Conservation (phyloP, 2,113 vertebrate genomes). For the Grammomys surdaster region DNA sequence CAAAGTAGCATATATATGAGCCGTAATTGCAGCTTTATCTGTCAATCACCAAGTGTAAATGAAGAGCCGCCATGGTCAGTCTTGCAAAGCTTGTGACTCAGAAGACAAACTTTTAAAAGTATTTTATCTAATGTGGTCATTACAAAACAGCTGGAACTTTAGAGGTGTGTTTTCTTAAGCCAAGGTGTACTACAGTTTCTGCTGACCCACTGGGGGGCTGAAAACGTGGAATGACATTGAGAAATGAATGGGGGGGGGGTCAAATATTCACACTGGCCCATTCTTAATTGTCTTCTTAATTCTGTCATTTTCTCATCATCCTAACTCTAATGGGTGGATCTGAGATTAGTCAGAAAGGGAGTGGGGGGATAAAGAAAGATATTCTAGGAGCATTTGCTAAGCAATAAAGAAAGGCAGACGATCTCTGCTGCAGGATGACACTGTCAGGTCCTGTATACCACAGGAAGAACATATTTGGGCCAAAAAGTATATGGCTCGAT, state of each 20-base stretch:
- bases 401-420: neutral
- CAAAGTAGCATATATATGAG: too few relatives aligned
- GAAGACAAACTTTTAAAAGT: constrained; percentile 1
- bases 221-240: neutral
- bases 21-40: neutral
- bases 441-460: neutral
- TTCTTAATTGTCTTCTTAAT: neutral
- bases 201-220: neutral
- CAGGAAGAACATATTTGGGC: neutral
- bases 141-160: constrained; percentile 43
- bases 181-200: neutral
- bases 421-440: neutral
- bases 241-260: neutral
- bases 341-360: neutral
- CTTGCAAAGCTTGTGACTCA: constrained; percentile 26
- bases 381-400: constrained; percentile 7
- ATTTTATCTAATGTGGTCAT: neutral
- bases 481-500: neutral
- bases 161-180: constrained; percentile 16
- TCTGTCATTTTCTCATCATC: neutral
- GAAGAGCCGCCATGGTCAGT: neutral
- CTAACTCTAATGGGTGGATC: neutral
- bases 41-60: constrained; percentile 13
- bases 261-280: neutral
- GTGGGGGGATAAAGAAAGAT: neutral